Evolutionary conservation across 1,140 invertebrate species (phyloP), one percentile per base, ranked within the genome.

Genomic region (Bombus terrestris): DNA sequence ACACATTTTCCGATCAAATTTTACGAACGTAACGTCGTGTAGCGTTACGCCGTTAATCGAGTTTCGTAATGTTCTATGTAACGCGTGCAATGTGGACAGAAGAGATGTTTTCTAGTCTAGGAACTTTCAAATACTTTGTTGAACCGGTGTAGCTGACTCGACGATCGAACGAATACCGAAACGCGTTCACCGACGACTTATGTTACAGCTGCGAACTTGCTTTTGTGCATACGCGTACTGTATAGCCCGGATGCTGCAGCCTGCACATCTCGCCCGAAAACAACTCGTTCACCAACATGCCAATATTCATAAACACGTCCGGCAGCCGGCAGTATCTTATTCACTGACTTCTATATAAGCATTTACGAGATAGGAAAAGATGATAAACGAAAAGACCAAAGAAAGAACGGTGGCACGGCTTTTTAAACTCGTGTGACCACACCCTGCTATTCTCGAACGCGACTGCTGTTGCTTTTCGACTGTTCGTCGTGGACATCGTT

Each of bases 241-340:
- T 18, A 28, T 32, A 41, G 39, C n/a, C 32, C 6, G 69, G 22
- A 82, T 43, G 39, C 35, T 62, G n/a, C 80, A 18, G 28, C 47
- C 22, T 32, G n/a, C 32, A 32, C 53, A 74, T 28, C 43, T 43
- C 32, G 69, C 43, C 78, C 59, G 87, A 86, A 88, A 68, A 82
- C 82, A 83, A 57, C 83, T 88, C 82, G 81, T 77, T 88, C 86
- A 53, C 76, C 73, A 87, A 77, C 89, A 41, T 83, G 89, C 89
- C 89, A 90, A 90, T 90, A 90, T 90, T 90, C 89, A 90, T 90
- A 90, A 90, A 90, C 86, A 90, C 89, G 86, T 90, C 89, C 76
- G 68, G 73, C 83, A 88, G 73, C 41, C 62, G 28, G 76, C 86
- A 80, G 88, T 90, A 90, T 90, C 86, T 90, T 90, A 90, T 37